Conservation (phyloP, 2,797 vertebrate species). For the Poeciliopsis turneri region DNA sequence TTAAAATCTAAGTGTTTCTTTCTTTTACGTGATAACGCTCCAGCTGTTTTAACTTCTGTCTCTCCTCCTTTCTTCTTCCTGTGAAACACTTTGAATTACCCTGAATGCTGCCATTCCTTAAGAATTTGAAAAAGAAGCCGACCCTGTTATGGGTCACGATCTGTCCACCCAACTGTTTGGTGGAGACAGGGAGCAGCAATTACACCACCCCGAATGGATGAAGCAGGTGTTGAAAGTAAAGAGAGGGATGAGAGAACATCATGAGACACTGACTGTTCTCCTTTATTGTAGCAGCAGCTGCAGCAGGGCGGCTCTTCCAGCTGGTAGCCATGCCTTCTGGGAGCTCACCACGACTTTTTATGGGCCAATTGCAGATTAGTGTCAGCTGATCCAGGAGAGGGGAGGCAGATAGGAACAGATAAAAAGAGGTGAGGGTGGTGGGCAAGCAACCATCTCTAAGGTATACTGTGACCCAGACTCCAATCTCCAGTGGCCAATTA, state of each 20-base stretch:
- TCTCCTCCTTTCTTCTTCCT: background rate
- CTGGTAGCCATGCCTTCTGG: slow-evolving; percentile 50
- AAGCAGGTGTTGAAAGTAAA: background rate
- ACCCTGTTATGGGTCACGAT: background rate
- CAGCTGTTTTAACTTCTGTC: background rate
- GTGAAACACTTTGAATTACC: background rate
- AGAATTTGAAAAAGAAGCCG: background rate
- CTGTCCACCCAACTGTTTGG: background rate
- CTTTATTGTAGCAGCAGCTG: background rate
- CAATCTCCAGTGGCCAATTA: slow-evolving; percentile 71
- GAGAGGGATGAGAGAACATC: background rate
- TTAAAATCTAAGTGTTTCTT: background rate
- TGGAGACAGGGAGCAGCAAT: background rate
- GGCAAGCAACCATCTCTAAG: slow-evolving; percentile 38
- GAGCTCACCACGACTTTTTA: slow-evolving; percentile 71
- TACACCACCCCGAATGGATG: background rate
- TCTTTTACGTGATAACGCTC: background rate
- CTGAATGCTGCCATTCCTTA: background rate
- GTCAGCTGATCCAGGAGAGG: slow-evolving; percentile 41
- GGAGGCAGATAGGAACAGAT: slow-evolving; percentile 32
- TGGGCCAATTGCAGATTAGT: slow-evolving; percentile 56
- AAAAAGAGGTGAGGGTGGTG: slow-evolving; percentile 41
- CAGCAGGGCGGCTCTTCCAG: background rate
- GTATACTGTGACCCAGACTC: slow-evolving; percentile 24
- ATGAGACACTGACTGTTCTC: background rate